Percentiles rank a stretch among this genome's conserved stretches.
phyloP scores from a whole-genome alignment of 1,140 invertebrate species.

The Cotesia chilonis region DNA sequence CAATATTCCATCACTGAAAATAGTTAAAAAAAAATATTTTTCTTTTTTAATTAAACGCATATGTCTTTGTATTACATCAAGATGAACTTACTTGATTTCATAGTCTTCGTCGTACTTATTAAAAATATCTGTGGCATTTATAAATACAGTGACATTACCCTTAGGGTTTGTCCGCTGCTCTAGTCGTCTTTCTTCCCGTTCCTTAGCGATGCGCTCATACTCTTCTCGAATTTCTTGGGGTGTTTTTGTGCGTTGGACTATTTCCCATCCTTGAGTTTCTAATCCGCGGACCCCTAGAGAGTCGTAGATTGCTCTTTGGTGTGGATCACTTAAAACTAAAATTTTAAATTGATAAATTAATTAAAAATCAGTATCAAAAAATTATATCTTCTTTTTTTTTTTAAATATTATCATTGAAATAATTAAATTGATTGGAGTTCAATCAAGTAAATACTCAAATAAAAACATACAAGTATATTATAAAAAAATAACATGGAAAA shows the following conservation, averaged over 20 bases:
- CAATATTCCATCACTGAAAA: constrained; percentile 69
- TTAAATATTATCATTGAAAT: too few relatives aligned
- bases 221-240: constrained; percentile 94
- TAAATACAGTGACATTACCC: constrained; percentile 83
- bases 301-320: constrained; percentile 84
- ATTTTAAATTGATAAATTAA: constrained; percentile 4
- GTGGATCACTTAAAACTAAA: constrained; percentile 79
- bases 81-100: constrained; percentile 57
- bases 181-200: constrained; percentile 83
- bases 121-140: constrained; percentile 95
- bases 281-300: constrained; percentile 81
- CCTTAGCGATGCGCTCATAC: constrained; percentile 84
- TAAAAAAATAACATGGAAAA: too few relatives aligned
- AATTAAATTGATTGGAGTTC: too few relatives aligned
- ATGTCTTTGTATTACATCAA: constrained; percentile 6
- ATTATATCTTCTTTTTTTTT: too few relatives aligned
- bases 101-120: constrained; percentile 79
- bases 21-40: constrained; percentile 53
- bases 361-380: too few relatives aligned
- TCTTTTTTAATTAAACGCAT: not conserved
- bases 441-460: too few relatives aligned
- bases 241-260: constrained; percentile 88
- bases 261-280: constrained; percentile 91
- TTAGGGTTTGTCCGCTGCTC: constrained; percentile 91
- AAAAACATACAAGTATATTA: too few relatives aligned